Evolutionary conservation across 2,113 vertebrate genomes (phyloP).

Genomic region (Phylloscopus trochilus): DNA sequence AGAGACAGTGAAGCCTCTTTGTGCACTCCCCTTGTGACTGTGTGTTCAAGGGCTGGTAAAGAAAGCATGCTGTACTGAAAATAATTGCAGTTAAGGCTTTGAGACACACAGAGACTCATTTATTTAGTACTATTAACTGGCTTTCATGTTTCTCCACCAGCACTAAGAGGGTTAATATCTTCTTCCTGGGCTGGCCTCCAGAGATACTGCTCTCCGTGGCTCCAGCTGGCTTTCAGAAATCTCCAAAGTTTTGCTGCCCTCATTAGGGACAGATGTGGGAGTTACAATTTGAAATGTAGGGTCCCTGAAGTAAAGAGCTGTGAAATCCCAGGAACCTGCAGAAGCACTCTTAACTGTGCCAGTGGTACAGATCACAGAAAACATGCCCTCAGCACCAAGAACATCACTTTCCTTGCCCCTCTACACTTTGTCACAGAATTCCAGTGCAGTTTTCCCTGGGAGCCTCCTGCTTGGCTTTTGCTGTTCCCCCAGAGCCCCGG

Average conservation of each 20-base stretch:
- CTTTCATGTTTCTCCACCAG: conserved; percentile 1
- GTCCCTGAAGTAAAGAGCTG: conserved; percentile 7
- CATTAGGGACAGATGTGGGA: conserved; percentile 44
- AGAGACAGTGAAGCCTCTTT: neutral
- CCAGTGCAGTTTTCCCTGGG: neutral
- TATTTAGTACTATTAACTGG: neutral
- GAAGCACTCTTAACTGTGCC: neutral
- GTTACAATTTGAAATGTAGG: neutral
- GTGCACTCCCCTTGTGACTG: neutral
- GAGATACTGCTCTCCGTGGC: conserved; percentile 7
- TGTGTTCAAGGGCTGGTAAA: neutral
- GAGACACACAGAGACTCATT: neutral
- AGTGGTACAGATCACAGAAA: neutral
- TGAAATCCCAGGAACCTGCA: neutral
- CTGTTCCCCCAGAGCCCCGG: accelerated
- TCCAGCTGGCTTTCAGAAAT: conserved; percentile 49
- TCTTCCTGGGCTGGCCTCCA: neutral
- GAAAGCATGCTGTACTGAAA: neutral
- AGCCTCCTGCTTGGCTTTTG: neutral
- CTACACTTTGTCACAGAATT: neutral
- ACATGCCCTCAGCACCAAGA: neutral
- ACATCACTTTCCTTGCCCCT: neutral
- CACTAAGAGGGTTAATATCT: conserved; percentile 15
- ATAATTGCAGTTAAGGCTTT: neutral
- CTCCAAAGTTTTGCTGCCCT: conserved; percentile 39